phyloP scores from a whole-genome alignment of 2,797 vertebrate genomes.

The Amblyraja radiata region DNA sequence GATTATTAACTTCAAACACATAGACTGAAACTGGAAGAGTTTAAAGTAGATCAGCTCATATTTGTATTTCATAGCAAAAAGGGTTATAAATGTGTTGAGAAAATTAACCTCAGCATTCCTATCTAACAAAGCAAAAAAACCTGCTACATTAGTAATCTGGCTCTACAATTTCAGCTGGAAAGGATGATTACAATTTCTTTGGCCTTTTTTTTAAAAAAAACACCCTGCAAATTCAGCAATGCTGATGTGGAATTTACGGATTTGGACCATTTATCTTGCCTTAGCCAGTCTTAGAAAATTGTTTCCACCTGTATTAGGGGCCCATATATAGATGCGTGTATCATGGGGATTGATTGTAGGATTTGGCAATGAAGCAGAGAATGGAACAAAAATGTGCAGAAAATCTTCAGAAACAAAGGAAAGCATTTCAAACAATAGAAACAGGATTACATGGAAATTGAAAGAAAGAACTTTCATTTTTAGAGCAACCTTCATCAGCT shows the following conservation, averaged over 20 bases:
- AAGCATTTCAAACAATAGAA: not conserved
- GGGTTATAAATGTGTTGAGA: not conserved
- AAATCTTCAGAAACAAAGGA: not conserved
- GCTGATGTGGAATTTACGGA: not conserved
- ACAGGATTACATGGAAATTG: not conserved
- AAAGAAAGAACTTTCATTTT: not conserved
- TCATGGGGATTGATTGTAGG: not conserved
- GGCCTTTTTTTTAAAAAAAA: not conserved
- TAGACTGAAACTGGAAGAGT: not conserved
- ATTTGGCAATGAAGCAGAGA: not conserved
- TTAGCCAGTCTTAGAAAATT: not conserved
- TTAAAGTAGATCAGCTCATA: not conserved
- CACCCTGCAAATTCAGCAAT: not conserved
- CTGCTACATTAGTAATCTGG: not conserved
- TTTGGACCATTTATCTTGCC: not conserved
- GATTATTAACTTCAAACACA: not conserved
- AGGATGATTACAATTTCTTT: not conserved
- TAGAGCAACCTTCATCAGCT: not conserved
- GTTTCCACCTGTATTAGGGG: constrained; percentile 6
- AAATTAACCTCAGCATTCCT: not conserved
- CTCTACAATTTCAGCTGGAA: not conserved
- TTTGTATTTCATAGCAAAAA: not conserved
- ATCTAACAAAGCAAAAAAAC: not conserved
- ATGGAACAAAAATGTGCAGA: not conserved
- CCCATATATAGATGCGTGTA: not conserved